Evolutionary conservation across 2,797 vertebrate genomes (phyloP).

Genomic region (Ctenosaura bakeri): DNA sequence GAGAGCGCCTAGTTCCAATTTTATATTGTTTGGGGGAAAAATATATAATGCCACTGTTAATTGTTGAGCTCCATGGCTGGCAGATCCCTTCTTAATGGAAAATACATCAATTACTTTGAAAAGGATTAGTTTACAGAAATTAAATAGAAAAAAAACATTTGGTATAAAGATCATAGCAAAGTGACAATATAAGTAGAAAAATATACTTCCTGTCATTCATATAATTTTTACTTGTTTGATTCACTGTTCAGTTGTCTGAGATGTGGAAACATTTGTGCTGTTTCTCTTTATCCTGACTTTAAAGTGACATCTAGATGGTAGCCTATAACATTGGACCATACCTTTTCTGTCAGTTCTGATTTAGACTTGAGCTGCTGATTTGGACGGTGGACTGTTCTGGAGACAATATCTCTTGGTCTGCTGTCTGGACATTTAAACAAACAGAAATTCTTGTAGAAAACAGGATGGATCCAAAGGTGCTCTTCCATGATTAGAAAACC

Average conservation of each 20-base stretch:
- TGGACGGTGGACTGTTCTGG: neutral
- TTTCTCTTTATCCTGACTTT: constrained; percentile 2
- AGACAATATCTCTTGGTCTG: neutral
- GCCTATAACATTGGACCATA: neutral
- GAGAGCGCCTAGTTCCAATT: constrained; percentile 19
- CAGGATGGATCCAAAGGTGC: neutral
- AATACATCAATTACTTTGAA: constrained; percentile 30
- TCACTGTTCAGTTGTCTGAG: neutral
- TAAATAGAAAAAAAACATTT: constrained; percentile 21
- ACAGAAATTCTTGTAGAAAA: neutral
- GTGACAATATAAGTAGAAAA: constrained; percentile 5
- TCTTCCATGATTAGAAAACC: neutral
- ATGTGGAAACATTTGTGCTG: constrained; percentile 8
- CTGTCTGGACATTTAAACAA: neutral
- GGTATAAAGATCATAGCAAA: constrained; percentile 16
- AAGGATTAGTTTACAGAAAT: constrained; percentile 25
- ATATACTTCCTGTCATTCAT: constrained; percentile 7
- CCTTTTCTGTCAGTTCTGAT: neutral
- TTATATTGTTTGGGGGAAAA: neutral
- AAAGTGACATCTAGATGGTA: constrained; percentile 15
- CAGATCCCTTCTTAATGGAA: neutral
- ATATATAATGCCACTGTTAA: neutral
- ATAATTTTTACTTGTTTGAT: neutral
- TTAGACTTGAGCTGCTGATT: constrained; percentile 16
- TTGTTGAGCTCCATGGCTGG: constrained; percentile 13